A percentile compares a stretch with the other conserved stretches of the same genome.
Evolutionary conservation across 2,888 invertebrate species (phyloP).

Genomic region (Drosophila kambysellisi): DNA sequence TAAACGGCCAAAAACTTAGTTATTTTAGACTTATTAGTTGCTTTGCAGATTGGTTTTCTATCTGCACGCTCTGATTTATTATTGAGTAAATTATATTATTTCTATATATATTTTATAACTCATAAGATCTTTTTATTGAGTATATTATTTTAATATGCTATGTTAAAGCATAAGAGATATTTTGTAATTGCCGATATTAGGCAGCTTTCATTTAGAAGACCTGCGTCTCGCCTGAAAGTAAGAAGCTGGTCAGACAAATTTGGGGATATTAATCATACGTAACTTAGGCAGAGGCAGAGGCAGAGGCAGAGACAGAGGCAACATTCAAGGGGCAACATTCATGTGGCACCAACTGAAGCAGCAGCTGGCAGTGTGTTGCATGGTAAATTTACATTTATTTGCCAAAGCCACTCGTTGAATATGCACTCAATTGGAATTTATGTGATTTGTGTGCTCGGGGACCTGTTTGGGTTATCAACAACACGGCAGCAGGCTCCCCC

Average conservation of each 20-base stretch:
- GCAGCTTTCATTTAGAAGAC: conserved; percentile 21
- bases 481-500: conserved; percentile 72
- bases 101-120: too few relatives aligned
- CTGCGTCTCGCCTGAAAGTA: conserved; percentile 21
- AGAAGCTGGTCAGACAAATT: conserved; percentile 41
- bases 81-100: not conserved
- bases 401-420: conserved; percentile 62
- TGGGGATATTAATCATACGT: conserved; percentile 76
- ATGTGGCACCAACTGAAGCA: conserved; percentile 2
- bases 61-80: too few relatives aligned
- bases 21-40: too few relatives aligned
- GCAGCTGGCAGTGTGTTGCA: conserved; percentile 32
- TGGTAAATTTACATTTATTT: conserved; percentile 76
- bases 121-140: not conserved
- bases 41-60: too few relatives aligned
- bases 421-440: conserved; percentile 81
- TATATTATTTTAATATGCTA: not conserved
- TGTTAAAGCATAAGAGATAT: not conserved
- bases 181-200: conserved; percentile 1
- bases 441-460: conserved; percentile 79
- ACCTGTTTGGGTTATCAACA: conserved; percentile 79
- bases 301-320: not conserved
- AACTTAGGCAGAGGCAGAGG: conserved; percentile 31
- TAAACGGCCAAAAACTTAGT: too few relatives aligned
- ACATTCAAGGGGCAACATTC: not conserved